phyloP scores from a whole-genome alignment of 1,140 invertebrate species.

The Chelonus insularis region DNA sequence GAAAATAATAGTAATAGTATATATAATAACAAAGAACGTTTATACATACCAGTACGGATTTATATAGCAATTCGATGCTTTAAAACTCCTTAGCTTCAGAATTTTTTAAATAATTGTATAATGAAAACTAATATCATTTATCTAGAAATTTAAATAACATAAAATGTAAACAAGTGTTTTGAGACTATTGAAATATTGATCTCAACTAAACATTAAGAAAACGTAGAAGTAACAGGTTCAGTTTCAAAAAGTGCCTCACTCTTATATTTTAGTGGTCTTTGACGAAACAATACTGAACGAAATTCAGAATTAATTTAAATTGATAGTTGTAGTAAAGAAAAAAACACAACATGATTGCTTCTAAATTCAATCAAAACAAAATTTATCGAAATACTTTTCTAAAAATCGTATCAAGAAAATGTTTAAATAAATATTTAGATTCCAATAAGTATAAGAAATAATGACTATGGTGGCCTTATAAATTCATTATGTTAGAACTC shows the following conservation, averaged over 20 bases:
- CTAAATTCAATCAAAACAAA: not conserved
- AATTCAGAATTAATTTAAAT: not conserved
- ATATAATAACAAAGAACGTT: too few species aligned
- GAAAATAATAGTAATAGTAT: too few species aligned
- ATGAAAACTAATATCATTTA: too few species aligned
- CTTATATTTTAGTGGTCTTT: slow-evolving; percentile 38
- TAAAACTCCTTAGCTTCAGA: too few species aligned
- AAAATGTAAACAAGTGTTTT: slow-evolving; percentile 2
- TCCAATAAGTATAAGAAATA: slow-evolving; percentile 41
- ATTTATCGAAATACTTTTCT: not conserved
- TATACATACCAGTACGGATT: too few species aligned
- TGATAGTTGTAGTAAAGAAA: not conserved
- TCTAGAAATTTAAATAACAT: not conserved
- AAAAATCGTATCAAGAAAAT: not conserved
- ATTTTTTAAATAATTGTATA: too few species aligned
- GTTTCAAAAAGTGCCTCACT: slow-evolving; percentile 53
- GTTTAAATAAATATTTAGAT: slow-evolving; percentile 21
- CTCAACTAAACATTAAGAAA: slow-evolving; percentile 31
- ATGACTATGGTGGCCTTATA: slow-evolving; percentile 58
- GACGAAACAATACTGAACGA: not conserved
- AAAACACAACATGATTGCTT: not conserved
- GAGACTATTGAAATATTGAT: slow-evolving; percentile 29
- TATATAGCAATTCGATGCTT: too few species aligned
- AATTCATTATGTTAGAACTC: too few species aligned
- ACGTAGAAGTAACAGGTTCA: slow-evolving; percentile 40